These are phyloP conservation scores for Hypsibius dujardini DNA, from an alignment of 1,140 invertebrate species.

Conservation along the genomic window DNA sequence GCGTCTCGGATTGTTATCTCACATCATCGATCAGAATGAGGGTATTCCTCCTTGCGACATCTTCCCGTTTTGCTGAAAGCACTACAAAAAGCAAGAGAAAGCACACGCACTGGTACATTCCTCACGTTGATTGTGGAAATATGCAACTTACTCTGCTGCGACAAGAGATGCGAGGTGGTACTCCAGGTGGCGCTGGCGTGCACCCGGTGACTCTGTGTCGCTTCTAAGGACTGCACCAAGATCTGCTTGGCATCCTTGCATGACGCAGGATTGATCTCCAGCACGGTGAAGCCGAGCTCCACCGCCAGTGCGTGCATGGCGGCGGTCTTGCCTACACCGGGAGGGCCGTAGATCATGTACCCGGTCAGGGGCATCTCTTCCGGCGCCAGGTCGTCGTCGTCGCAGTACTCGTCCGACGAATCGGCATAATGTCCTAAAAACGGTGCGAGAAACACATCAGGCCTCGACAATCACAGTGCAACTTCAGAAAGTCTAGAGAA, in stretches of 20 bases:
- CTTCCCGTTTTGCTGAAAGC: neutral
- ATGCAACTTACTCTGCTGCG: neutral
- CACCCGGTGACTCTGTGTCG: neutral
- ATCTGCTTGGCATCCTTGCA: conserved; percentile 5
- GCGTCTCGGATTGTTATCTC: neutral
- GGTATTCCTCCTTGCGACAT: neutral
- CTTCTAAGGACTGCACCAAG: neutral
- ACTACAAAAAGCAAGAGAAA: too few relatives aligned
- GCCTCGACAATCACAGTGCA: neutral
- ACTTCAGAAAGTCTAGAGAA: neutral
- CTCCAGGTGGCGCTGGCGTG: neutral
- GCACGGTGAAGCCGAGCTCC: neutral
- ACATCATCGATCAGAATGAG: neutral
- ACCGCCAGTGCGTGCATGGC: neutral
- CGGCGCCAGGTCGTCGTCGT: neutral
- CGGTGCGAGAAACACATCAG: neutral
- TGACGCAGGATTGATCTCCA: conserved; percentile 5
- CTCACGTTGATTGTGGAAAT: neutral
- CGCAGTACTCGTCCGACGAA: neutral
- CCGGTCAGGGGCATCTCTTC: conserved; percentile 1
- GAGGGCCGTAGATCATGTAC: neutral
- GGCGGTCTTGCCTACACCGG: neutral
- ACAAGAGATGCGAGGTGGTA: neutral
- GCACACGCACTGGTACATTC: neutral
- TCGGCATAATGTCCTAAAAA: neutral